Base-by-base conservation (phyloP, 2,888 invertebrate species). In the Chalcosyrphus nemorum region DNA sequence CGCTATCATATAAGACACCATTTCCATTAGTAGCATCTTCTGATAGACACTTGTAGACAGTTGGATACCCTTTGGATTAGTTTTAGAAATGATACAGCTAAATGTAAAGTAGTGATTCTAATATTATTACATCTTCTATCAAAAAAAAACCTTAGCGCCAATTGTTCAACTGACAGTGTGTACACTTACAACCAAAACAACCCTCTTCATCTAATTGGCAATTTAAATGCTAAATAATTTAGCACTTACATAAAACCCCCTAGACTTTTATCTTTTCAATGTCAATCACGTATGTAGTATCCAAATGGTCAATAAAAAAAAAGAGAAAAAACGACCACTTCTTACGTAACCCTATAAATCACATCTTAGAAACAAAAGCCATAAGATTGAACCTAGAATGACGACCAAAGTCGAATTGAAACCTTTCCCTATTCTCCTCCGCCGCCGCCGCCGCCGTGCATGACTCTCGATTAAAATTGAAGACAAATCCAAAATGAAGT, bases 401-500 rank as follows among this genome's bases (percentile, higher is more conserved):
- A 52, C 38, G 45, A 47, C 43, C 54, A 5, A 50, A 45, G 59
- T 59, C 43, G 5, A 17, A 4, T 9, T 9, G 41, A 57, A 68
- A 70, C 61, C 72, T 63, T 63, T 72, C 17, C 61, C 45, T 56
- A 74, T 63, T 57, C 68, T 32, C 27, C n/a, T n/a, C n/a, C n/a
- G n/a, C n/a, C n/a, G n/a, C n/a, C n/a, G n/a, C n/a, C n/a, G n/a
- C n/a, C n/a, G n/a, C n/a, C n/a, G n/a, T 61, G 11, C 61, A 61
- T 61, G 70, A 50, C 43, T 70, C 43, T 70, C 43, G 50, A 65
- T 61, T 74, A 75, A 81, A 75, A 70, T 68, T 63, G 50, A 47
- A 45, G 7, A 45, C 63, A 78, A 57, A 59, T 61, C 52, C 35
- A 61, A 81, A 76, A 76, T 66, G 27, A 78, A 82, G 56, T 63